Evolutionary conservation across 2,797 vertebrate species (phyloP).

Genomic region (Oophaga sylvatica): DNA sequence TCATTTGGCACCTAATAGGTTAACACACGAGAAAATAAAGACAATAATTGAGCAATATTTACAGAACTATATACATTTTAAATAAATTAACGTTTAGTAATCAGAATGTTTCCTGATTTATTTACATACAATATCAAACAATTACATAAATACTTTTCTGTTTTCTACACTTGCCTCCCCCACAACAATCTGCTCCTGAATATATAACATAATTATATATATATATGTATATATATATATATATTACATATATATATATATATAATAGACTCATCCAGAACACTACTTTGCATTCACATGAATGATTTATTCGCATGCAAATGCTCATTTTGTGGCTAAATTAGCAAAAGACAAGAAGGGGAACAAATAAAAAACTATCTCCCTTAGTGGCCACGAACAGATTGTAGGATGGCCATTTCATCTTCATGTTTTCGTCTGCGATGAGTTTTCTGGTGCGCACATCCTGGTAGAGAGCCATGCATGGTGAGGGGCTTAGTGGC

Average conservation of each 20-base stretch:
- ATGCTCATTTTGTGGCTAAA: slow-evolving; percentile 67
- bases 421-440: slow-evolving; percentile 59
- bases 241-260: slow-evolving; percentile 1
- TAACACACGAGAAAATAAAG: slow-evolving; percentile 70
- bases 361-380: slow-evolving; percentile 68
- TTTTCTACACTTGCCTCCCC: slow-evolving; percentile 87
- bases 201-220: neutral
- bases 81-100: slow-evolving; percentile 99
- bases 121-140: slow-evolving; percentile 99
- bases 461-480: slow-evolving; percentile 35
- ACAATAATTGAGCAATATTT: slow-evolving; percentile 83
- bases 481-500: slow-evolving; percentile 33
- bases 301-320: slow-evolving; percentile 71
- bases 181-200: slow-evolving; percentile 71
- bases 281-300: slow-evolving; percentile 62
- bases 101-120: slow-evolving; percentile 89
- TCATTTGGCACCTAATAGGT: slow-evolving; percentile 55
- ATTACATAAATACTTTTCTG: slow-evolving; percentile 99
- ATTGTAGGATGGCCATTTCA: slow-evolving; percentile 53
- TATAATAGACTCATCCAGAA: slow-evolving; percentile 41
- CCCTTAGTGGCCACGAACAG: slow-evolving; percentile 68
- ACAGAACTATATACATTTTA: slow-evolving; percentile 91
- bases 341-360: slow-evolving; percentile 70
- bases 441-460: slow-evolving; percentile 9
- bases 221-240: neutral